A percentile compares a stretch with the other conserved stretches of the same genome.
Evolutionary conservation across 2,888 invertebrate species (phyloP).

Genomic region (Eubasilissa splendida): DNA sequence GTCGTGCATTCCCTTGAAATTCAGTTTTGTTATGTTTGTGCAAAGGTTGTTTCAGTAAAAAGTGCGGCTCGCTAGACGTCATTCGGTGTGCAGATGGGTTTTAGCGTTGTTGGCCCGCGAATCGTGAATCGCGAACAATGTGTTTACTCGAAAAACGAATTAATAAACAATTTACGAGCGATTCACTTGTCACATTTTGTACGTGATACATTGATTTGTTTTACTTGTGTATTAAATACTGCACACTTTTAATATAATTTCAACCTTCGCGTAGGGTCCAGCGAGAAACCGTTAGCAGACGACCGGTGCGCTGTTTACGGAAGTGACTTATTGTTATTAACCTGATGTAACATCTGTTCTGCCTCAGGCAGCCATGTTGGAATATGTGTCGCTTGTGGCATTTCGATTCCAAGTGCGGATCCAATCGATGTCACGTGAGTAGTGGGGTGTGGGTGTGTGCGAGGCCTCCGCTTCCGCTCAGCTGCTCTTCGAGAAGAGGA

Average conservation of each 20-base stretch:
- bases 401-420: constrained; percentile 56
- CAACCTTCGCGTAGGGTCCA: neutral
- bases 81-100: neutral
- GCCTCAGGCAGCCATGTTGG: constrained; percentile 56
- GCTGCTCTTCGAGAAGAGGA: constrained; percentile 37
- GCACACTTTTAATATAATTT: too few species aligned
- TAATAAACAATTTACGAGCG: too few species aligned
- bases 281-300: neutral
- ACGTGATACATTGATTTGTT: too few species aligned
- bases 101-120: neutral
- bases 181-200: too few species aligned
- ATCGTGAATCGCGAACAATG: too few species aligned
- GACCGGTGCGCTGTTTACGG: neutral
- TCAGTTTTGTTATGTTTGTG: neutral
- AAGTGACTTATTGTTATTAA: neutral
- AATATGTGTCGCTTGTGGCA: constrained; percentile 55
- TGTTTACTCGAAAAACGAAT: too few species aligned
- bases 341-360: constrained; percentile 28
- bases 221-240: too few species aligned
- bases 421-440: constrained; percentile 63
- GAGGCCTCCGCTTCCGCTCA: constrained; percentile 43
- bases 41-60: neutral
- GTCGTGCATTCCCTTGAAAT: too few species aligned
- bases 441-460: constrained; percentile 50
- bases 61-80: constrained; percentile 7